Evolutionary conservation across 37 sponge, comb jelly and placozoan genomes (phyloP).

Genomic region (Chondrilla cf. caribensis): DNA sequence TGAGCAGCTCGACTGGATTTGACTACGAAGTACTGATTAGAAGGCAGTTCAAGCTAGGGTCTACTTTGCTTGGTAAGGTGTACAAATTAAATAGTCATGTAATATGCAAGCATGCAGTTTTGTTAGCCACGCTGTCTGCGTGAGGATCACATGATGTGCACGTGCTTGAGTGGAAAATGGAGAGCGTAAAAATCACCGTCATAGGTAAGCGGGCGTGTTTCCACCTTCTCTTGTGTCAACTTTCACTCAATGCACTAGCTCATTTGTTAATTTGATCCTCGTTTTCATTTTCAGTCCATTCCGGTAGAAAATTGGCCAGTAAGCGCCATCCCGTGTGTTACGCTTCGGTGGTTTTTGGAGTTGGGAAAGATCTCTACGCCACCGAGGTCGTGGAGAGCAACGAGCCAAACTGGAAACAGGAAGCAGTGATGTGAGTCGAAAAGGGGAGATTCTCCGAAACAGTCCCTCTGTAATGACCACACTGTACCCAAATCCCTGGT

Average conservation of each 20-base stretch:
- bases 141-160: too few species aligned
- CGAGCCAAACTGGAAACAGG: conserved; percentile 79
- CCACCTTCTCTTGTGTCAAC: background rate
- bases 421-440: conserved; percentile 65
- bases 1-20: too few species aligned
- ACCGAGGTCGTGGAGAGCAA: conserved; percentile 66
- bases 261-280: background rate
- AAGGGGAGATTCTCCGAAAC: too few species aligned
- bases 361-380: conserved; percentile 66
- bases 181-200: background rate
- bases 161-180: conserved; percentile 16
- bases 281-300: background rate
- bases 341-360: conserved; percentile 83
- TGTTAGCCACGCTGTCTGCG: too few species aligned
- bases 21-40: too few species aligned
- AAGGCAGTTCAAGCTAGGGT: too few species aligned
- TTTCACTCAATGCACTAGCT: background rate
- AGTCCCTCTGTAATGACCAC: background rate
- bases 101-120: too few species aligned
- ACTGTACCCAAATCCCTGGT: background rate
- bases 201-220: background rate
- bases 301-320: conserved; percentile 1
- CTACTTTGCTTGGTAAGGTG: too few species aligned
- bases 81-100: too few species aligned
- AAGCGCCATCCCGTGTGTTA: conserved; percentile 26